Conservation (phyloP, 2,113 vertebrate species). For the Sapayoa aenigma region DNA sequence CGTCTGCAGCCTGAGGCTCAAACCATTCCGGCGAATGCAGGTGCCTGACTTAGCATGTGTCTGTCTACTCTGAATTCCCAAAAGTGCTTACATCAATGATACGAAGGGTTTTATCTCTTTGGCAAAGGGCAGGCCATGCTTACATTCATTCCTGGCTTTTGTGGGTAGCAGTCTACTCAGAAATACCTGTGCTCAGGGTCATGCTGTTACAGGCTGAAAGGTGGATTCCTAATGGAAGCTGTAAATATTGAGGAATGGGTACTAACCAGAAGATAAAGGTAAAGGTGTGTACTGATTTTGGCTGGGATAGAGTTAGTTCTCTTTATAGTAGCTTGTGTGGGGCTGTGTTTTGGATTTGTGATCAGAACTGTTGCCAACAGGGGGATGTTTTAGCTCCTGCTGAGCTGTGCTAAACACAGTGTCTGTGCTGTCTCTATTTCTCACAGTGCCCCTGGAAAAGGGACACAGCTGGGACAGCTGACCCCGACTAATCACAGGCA, state of each 20-base stretch:
- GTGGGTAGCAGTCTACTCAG: not conserved
- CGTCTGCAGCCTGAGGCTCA: conserved; percentile 85
- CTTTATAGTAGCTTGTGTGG: not conserved
- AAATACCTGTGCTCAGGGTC: not conserved
- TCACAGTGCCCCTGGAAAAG: not conserved
- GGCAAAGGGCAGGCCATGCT: not conserved
- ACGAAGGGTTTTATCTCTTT: not conserved
- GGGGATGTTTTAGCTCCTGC: not conserved
- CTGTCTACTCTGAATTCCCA: not conserved
- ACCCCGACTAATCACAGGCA: not conserved
- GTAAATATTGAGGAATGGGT: not conserved
- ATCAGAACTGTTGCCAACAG: not conserved
- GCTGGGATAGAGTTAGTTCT: not conserved
- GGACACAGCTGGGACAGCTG: not conserved
- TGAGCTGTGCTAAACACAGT: not conserved
- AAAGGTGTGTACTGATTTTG: not conserved
- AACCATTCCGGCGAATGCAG: conserved; percentile 94
- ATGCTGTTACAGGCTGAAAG: not conserved
- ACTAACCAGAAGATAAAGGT: not conserved
- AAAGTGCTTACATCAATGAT: not conserved
- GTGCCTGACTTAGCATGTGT: conserved; percentile 51
- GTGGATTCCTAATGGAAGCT: not conserved
- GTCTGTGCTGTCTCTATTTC: not conserved
- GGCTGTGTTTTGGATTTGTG: not conserved
- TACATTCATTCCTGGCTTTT: not conserved